phyloP scores from a whole-genome alignment of 1,140 invertebrate species.

The Calycopis cecrops region DNA sequence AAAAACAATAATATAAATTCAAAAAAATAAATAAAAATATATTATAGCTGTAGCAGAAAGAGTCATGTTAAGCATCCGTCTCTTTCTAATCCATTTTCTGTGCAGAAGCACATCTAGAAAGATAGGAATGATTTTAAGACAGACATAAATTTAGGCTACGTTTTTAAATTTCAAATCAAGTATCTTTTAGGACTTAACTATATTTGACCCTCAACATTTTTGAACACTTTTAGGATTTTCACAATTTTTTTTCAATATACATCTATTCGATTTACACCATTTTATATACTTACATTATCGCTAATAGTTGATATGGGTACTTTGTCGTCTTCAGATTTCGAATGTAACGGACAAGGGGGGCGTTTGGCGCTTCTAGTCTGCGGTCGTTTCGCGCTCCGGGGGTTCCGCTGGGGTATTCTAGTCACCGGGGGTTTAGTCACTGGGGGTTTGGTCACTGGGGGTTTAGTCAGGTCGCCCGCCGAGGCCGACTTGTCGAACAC shows the following conservation, averaged over 20 bases:
- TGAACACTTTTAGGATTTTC: neutral
- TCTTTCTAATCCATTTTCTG: too few species aligned
- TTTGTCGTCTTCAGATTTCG: slow-evolving; percentile 32
- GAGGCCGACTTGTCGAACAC: slow-evolving; percentile 58
- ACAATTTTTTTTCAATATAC: neutral
- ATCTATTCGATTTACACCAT: neutral
- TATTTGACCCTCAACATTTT: neutral
- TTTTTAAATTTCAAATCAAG: neutral
- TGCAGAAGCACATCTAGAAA: too few species aligned
- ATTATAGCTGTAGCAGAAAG: too few species aligned
- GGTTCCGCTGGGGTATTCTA: slow-evolving; percentile 24
- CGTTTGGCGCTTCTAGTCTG: slow-evolving; percentile 35
- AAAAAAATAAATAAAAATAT: too few species aligned
- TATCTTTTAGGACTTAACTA: neutral
- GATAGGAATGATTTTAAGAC: neutral
- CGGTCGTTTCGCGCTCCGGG: slow-evolving; percentile 30
- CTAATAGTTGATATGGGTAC: slow-evolving; percentile 57
- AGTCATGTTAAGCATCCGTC: too few species aligned
- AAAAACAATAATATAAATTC: too few species aligned
- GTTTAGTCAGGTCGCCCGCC: slow-evolving; percentile 34
- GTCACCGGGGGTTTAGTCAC: slow-evolving; percentile 12
- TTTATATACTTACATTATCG: slow-evolving; percentile 63
- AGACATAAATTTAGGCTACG: neutral
- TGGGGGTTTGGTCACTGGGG: slow-evolving; percentile 26
- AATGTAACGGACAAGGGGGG: slow-evolving; percentile 62